phyloP scores from a whole-genome alignment of 2,113 vertebrate genomes.

The Halcyon malimbica region DNA sequence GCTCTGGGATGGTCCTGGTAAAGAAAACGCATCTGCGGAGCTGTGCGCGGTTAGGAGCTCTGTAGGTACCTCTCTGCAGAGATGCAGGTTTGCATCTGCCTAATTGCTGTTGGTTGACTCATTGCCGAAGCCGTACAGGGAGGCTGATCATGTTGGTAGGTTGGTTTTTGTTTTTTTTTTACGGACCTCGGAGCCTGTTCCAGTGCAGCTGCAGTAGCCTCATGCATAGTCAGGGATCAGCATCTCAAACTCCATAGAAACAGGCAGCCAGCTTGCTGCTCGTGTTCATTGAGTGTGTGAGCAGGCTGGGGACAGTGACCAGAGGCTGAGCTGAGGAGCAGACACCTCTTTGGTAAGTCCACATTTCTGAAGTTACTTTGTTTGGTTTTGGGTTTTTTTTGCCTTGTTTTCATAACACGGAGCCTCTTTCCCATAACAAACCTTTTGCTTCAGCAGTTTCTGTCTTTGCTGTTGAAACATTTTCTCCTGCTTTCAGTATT shows the following conservation, averaged over 20 bases:
- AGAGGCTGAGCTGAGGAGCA: neutral
- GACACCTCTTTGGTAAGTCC: slow-evolving; percentile 57
- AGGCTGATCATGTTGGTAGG: neutral
- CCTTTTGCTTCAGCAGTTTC: neutral
- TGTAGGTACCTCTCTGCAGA: neutral
- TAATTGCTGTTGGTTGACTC: neutral
- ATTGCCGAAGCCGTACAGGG: neutral
- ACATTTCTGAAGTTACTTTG: slow-evolving; percentile 41
- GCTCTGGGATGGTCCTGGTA: neutral
- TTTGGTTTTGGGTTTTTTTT: neutral
- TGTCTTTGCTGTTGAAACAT: neutral
- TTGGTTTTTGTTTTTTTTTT: neutral
- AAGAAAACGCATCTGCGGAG: neutral
- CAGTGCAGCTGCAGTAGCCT: slow-evolving; percentile 68
- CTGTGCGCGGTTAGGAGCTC: neutral
- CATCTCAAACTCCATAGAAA: slow-evolving; percentile 75
- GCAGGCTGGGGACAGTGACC: slow-evolving; percentile 13
- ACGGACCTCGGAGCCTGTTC: slow-evolving; percentile 22
- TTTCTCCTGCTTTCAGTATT: neutral
- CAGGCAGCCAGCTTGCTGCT: slow-evolving; percentile 41
- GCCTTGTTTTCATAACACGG: fast-evolving
- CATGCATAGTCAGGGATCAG: slow-evolving; percentile 63
- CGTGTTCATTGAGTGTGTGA: neutral
- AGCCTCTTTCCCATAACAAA: neutral
- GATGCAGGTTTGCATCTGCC: slow-evolving; percentile 31